Conservation (phyloP, 2,797 vertebrate genomes). For the Typhlichthys eigenmanni region DNA sequence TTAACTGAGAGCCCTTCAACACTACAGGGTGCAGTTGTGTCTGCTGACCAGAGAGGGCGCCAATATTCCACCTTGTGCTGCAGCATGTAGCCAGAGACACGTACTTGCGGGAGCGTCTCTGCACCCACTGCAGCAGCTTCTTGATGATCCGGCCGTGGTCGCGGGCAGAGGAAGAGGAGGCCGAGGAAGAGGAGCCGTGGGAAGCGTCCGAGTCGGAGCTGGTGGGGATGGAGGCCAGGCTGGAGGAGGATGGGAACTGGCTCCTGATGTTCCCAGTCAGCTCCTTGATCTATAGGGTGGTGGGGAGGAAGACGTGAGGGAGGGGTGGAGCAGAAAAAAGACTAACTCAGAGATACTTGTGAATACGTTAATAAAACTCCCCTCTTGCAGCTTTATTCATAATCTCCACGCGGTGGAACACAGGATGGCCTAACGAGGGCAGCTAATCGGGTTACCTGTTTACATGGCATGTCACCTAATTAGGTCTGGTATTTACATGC, state of each 20-base stretch:
- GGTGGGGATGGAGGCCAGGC: slow-evolving; percentile 88
- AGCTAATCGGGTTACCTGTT: too few relatives aligned
- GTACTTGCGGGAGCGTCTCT: slow-evolving; percentile 94
- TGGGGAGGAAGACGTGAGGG: slow-evolving; percentile 3
- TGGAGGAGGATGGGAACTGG: slow-evolving; percentile 87
- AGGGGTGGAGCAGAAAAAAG: background rate
- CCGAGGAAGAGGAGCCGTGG: slow-evolving; percentile 77
- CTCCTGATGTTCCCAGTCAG: slow-evolving; percentile 94
- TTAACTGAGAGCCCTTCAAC: too few relatives aligned
- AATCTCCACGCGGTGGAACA: too few relatives aligned
- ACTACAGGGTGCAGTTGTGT: too few relatives aligned
- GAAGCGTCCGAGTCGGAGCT: slow-evolving; percentile 89
- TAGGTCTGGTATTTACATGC: too few relatives aligned
- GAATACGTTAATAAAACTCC: too few relatives aligned
- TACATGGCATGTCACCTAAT: too few relatives aligned
- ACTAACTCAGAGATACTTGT: too few relatives aligned
- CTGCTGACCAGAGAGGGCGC: too few relatives aligned
- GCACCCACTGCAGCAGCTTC: slow-evolving; percentile 92
- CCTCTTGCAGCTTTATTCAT: too few relatives aligned
- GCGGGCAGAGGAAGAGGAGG: slow-evolving; percentile 72
- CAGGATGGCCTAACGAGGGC: too few relatives aligned
- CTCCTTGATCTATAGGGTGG: slow-evolving; percentile 88
- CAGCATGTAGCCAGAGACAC: slow-evolving; percentile 33
- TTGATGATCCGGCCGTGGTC: slow-evolving; percentile 91
- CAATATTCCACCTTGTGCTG: too few relatives aligned